These are phyloP conservation scores for Camponotus pennsylvanicus DNA, from an alignment of 1,140 invertebrate species.

Conservation along the genomic window DNA sequence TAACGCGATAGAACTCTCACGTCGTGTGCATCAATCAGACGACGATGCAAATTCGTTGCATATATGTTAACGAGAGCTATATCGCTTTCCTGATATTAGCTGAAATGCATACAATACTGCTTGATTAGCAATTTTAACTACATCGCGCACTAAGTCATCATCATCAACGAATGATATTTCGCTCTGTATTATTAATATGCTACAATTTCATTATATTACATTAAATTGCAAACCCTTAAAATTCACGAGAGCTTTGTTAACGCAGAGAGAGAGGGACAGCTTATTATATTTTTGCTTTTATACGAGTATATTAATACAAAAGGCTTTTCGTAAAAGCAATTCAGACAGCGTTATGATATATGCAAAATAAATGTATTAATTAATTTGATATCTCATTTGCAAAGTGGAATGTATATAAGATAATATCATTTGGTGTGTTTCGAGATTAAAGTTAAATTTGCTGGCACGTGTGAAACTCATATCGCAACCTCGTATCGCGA, in stretches of 20 bases:
- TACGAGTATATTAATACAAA: neutral
- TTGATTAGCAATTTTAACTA: conserved; percentile 61
- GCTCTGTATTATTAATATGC: conserved; percentile 16
- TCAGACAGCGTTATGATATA: neutral
- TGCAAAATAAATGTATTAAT: conserved; percentile 33
- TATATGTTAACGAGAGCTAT: conserved; percentile 57
- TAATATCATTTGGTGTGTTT: conserved; percentile 47
- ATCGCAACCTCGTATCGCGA: conserved; percentile 21
- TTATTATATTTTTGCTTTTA: neutral
- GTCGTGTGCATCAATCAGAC: conserved; percentile 57
- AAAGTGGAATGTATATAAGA: conserved; percentile 46
- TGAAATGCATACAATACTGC: conserved; percentile 50
- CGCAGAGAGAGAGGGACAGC: neutral
- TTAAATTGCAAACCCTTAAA: neutral
- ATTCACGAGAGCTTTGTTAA: neutral
- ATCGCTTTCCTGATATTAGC: conserved; percentile 60
- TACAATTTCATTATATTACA: conserved; percentile 4
- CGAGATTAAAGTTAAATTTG: conserved; percentile 57
- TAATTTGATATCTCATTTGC: conserved; percentile 50
- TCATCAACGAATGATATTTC: neutral
- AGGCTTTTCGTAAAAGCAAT: conserved; percentile 6
- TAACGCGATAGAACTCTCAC: conserved; percentile 59
- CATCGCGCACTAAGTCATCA: conserved; percentile 27
- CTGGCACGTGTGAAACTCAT: conserved; percentile 23
- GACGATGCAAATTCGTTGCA: conserved; percentile 61